A percentile compares a stretch with the other conserved stretches of the same genome.
Evolutionary conservation across 1,140 invertebrate species (phyloP).

Genomic region (Dreissena rostriformis): DNA sequence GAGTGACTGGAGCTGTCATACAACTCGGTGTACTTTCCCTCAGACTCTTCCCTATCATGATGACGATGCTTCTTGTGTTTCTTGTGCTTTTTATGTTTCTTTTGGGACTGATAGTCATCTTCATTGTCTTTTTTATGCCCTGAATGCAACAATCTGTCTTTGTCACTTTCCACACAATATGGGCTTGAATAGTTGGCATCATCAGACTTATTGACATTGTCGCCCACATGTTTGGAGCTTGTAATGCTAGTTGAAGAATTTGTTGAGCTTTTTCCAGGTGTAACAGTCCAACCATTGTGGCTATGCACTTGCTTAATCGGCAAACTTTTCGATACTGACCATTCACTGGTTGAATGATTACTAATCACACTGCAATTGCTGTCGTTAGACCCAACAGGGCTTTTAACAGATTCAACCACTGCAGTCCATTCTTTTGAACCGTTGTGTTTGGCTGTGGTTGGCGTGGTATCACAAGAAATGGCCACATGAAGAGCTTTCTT

Average conservation of each 20-base stretch:
- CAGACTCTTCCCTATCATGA: slow-evolving; percentile 58
- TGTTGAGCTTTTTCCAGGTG: slow-evolving; percentile 39
- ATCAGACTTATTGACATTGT: not conserved
- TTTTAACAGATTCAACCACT: slow-evolving; percentile 68
- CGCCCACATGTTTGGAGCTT: not conserved
- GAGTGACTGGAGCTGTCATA: slow-evolving; percentile 27
- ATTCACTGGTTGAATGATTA: slow-evolving; percentile 79
- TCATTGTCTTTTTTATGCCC: slow-evolving; percentile 18
- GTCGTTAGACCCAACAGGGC: slow-evolving; percentile 74
- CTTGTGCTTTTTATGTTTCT: slow-evolving; percentile 58
- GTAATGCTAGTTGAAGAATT: not conserved
- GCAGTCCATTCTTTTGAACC: slow-evolving; percentile 77
- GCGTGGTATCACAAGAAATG: slow-evolving; percentile 52
- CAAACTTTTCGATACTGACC: slow-evolving; percentile 74
- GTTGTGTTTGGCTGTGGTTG: slow-evolving; percentile 67
- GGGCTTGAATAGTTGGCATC: slow-evolving; percentile 23
- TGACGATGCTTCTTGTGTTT: slow-evolving; percentile 70
- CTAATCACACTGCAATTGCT: slow-evolving; percentile 70
- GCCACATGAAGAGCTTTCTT: slow-evolving; percentile 53
- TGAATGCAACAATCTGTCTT: slow-evolving; percentile 30
- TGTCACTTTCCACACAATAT: slow-evolving; percentile 37
- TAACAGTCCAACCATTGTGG: slow-evolving; percentile 42
- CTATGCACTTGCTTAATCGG: not conserved
- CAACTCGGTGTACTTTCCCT: slow-evolving; percentile 51
- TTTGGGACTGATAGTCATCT: slow-evolving; percentile 15